These are phyloP conservation scores for Ifrita kowaldi DNA, from an alignment of 2,113 vertebrate species.

Conservation along the genomic window DNA sequence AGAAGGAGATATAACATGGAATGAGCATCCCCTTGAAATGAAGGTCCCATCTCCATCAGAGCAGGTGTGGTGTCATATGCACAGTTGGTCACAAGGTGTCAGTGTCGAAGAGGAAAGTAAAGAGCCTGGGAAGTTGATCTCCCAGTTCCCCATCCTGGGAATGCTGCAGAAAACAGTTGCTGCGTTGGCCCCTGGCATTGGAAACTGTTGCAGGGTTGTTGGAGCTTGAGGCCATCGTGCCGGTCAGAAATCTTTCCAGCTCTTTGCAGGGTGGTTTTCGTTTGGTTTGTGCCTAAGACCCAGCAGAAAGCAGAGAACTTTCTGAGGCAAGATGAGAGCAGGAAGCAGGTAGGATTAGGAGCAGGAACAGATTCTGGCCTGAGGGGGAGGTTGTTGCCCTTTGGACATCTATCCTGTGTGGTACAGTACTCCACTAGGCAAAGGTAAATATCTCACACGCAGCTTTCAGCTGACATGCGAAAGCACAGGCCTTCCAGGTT, in stretches of 20 bases:
- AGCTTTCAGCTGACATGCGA: neutral
- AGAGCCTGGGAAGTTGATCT: neutral
- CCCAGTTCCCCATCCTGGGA: neutral
- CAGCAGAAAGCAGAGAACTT: neutral
- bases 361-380: neutral
- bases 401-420: neutral
- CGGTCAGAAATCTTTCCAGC: neutral
- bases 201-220: neutral
- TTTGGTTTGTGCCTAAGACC: neutral
- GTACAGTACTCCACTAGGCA: neutral
- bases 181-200: accelerated
- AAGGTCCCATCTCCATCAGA: neutral
- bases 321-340: neutral
- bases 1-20: neutral
- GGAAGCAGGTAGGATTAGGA: neutral
- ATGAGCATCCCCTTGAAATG: neutral
- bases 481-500: neutral
- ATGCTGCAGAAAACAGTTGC: neutral
- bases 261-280: neutral
- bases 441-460: neutral
- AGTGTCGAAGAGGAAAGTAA: neutral
- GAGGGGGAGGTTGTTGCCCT: neutral
- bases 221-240: neutral
- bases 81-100: neutral
- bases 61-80: neutral